These are phyloP conservation scores for Horisme vitalbata DNA, from an alignment of 2,888 invertebrate species.

Conservation along the genomic window DNA sequence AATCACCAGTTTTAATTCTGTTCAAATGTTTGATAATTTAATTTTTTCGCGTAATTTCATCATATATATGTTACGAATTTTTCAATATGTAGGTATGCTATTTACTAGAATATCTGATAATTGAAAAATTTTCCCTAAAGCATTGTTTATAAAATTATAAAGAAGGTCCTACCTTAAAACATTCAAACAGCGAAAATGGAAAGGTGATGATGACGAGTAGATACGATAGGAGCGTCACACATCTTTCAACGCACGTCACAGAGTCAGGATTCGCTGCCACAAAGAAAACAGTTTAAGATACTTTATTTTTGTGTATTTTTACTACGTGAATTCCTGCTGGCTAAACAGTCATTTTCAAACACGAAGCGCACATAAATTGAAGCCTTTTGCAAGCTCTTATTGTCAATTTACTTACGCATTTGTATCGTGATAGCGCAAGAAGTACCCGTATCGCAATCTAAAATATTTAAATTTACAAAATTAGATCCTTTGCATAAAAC, in stretches of 20 bases:
- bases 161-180: constrained; percentile 87
- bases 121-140: too few relatives aligned
- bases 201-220: constrained; percentile 89
- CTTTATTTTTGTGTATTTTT: neutral
- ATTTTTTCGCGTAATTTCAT: too few relatives aligned
- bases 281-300: constrained; percentile 42
- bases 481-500: constrained; percentile 45
- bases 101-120: too few relatives aligned
- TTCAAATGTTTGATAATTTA: too few relatives aligned
- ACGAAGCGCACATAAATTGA: constrained; percentile 45
- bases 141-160: too few relatives aligned
- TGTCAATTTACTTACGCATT: constrained; percentile 73
- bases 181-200: constrained; percentile 92
- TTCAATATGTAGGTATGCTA: too few relatives aligned
- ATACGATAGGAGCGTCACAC: constrained; percentile 88
- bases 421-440: constrained; percentile 80
- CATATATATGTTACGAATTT: too few relatives aligned
- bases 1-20: too few relatives aligned
- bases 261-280: constrained; percentile 85
- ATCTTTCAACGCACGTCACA: constrained; percentile 88
- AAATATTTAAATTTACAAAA: constrained; percentile 64
- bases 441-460: constrained; percentile 80
- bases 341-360: constrained; percentile 9
- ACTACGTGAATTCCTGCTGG: constrained; percentile 1
- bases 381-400: constrained; percentile 45